Percentiles rank a stretch among this genome's conserved stretches.
These are phyloP conservation scores for Camelus dromedarius DNA, from an alignment of 2,113 vertebrate species.

Conservation along the genomic window DNA sequence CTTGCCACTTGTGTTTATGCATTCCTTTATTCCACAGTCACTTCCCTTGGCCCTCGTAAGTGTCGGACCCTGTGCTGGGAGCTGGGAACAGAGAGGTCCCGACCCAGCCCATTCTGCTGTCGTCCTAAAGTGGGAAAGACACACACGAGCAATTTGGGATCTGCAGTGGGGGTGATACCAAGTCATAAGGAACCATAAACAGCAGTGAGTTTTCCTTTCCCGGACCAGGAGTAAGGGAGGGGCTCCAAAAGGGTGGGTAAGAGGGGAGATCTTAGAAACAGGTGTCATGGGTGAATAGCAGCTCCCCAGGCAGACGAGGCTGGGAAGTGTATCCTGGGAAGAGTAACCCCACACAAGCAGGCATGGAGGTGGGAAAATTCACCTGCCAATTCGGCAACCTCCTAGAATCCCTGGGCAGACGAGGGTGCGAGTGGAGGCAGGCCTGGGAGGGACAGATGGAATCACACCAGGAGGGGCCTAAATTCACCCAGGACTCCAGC, in stretches of 20 bases:
- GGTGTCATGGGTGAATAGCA: rapidly evolving
- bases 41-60: not conserved
- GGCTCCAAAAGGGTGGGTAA: rapidly evolving
- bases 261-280: rapidly evolving
- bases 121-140: rapidly evolving
- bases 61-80: not conserved
- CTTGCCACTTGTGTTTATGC: not conserved
- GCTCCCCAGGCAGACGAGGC: not conserved
- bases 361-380: rapidly evolving
- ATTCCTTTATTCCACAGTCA: not conserved
- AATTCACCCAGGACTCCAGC: not conserved
- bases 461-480: not conserved
- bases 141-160: rapidly evolving
- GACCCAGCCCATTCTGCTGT: too few species aligned
- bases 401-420: not conserved
- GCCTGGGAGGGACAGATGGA: not conserved
- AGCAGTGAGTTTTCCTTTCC: not conserved
- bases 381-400: rapidly evolving
- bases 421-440: rapidly evolving
- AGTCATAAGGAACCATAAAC: rapidly evolving
- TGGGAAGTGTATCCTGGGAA: rapidly evolving
- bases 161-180: rapidly evolving
- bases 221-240: not conserved
- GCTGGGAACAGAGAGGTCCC: not conserved
- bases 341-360: not conserved